Percentiles rank a stretch among this genome's conserved stretches.
phyloP scores from a whole-genome alignment of 1,140 invertebrate species.

The Pteromalus puparum region DNA sequence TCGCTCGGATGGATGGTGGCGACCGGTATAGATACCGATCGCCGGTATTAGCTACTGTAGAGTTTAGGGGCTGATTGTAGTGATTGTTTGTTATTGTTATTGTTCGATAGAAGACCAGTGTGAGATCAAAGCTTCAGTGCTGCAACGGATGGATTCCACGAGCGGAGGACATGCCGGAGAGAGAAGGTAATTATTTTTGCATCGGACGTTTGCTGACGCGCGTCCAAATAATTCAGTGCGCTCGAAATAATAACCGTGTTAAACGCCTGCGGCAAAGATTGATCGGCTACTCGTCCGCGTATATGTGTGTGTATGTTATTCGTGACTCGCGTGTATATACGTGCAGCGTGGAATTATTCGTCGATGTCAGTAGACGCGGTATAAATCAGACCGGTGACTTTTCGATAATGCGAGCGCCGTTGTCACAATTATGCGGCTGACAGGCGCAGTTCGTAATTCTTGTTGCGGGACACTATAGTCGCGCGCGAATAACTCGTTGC shows the following conservation, averaged over 20 bases:
- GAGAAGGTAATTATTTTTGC: not conserved
- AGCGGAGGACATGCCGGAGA: not conserved
- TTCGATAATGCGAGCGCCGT: not conserved
- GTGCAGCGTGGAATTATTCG: slow-evolving; percentile 33
- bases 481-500: not conserved
- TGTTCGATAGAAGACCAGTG: not conserved
- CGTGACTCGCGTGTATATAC: too few relatives aligned
- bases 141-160: not conserved
- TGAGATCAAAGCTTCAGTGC: too few relatives aligned
- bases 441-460: slow-evolving; percentile 2
- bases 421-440: slow-evolving; percentile 20
- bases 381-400: slow-evolving; percentile 19
- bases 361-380: not conserved
- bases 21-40: too few relatives aligned
- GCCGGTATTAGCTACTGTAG: too few relatives aligned
- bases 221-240: too few relatives aligned
- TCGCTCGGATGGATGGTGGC: too few relatives aligned
- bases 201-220: too few relatives aligned
- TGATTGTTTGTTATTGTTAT: too few relatives aligned
- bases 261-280: too few relatives aligned
- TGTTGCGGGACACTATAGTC: not conserved
- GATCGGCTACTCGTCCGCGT: too few relatives aligned
- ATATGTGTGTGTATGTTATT: not conserved
- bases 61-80: too few relatives aligned
- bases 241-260: not conserved